These are phyloP conservation scores for Geophilus truncorum DNA, from an alignment of 2,888 invertebrate genomes.

Conservation along the genomic window DNA sequence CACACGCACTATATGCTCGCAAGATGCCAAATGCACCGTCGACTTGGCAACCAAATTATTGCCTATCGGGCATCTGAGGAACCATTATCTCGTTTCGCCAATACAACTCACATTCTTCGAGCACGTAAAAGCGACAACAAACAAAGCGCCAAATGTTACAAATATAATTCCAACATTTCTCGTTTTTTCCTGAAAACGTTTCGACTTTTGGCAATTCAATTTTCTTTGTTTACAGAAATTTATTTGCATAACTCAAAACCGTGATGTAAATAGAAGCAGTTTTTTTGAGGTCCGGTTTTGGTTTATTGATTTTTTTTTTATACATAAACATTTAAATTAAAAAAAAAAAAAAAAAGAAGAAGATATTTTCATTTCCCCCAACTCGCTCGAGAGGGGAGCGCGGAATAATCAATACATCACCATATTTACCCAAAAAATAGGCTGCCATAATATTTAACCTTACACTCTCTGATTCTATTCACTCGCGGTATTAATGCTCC, in stretches of 20 bases:
- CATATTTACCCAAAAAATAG: neutral
- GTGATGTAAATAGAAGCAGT: no score
- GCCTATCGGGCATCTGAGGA: neutral
- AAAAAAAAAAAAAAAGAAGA: no score
- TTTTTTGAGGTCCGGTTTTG: no score
- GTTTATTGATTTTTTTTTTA: no score
- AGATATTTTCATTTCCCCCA: no score
- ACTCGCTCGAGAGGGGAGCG: no score
- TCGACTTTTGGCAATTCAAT: no score
- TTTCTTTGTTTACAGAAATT: no score
- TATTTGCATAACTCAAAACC: no score
- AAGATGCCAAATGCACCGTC: neutral
- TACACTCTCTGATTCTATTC: neutral
- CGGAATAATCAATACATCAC: neutral
- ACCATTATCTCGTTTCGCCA: neutral
- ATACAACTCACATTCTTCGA: neutral
- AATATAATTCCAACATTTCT: no score
- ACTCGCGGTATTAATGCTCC: neutral
- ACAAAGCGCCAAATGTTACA: neutral
- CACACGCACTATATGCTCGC: neutral
- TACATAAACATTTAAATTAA: no score
- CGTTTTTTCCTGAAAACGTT: no score
- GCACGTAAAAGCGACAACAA: neutral
- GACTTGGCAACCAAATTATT: neutral
- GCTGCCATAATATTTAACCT: neutral